These are phyloP conservation scores for Lithophane socia DNA, from an alignment of 2,888 invertebrate genomes.

Conservation along the genomic window DNA sequence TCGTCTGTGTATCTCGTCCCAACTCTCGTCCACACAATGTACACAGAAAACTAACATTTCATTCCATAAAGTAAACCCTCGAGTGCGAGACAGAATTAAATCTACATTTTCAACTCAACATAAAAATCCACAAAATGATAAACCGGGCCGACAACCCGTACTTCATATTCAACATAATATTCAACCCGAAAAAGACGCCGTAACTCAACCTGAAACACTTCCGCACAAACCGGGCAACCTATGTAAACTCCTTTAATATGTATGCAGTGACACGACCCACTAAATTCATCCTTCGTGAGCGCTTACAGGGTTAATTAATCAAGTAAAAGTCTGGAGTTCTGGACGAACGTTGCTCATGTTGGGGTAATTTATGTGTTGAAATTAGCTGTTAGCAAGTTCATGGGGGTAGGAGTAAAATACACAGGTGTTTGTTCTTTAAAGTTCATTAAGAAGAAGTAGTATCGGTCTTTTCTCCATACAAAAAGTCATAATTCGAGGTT, in stretches of 20 bases:
- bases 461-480: too few species aligned
- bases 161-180: constrained; percentile 50
- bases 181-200: constrained; percentile 58
- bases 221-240: constrained; percentile 49
- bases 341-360: constrained; percentile 58
- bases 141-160: constrained; percentile 24
- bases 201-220: constrained; percentile 51
- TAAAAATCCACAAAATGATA: constrained; percentile 34
- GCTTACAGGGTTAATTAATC: constrained; percentile 68
- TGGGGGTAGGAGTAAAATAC: constrained; percentile 11
- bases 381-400: constrained; percentile 46
- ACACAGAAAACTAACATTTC: constrained; percentile 2
- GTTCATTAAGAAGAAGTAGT: not conserved
- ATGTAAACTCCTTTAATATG: constrained; percentile 65
- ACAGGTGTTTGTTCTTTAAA: constrained; percentile 19
- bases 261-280: constrained; percentile 66
- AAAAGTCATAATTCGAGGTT: too few species aligned
- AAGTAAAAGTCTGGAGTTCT: constrained; percentile 61
- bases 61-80: constrained; percentile 3
- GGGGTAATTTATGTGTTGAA: constrained; percentile 49
- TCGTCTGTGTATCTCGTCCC: not conserved
- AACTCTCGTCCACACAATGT: not conserved
- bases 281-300: constrained; percentile 62
- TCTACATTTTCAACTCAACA: constrained; percentile 21
- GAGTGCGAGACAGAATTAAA: constrained; percentile 21